Evolutionary conservation across 2,113 vertebrate species (phyloP).

Genomic region (Tupaia chinensis): DNA sequence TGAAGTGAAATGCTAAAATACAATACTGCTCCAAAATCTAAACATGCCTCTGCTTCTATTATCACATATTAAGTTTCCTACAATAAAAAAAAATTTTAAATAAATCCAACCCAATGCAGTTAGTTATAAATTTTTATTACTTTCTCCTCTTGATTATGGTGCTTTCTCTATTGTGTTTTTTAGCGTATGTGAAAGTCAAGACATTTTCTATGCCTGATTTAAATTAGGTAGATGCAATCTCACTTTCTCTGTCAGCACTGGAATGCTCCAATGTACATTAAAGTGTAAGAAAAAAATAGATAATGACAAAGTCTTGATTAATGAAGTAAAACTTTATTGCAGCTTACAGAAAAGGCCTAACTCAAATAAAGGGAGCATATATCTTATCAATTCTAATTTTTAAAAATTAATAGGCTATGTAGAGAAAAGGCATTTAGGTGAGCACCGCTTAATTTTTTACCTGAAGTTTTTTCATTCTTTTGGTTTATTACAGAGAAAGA

Average conservation of each 20-base stretch:
- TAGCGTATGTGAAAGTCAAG: background rate
- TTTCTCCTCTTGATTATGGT: background rate
- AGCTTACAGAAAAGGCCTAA: background rate
- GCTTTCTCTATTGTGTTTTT: background rate
- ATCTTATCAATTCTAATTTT: conserved; percentile 18
- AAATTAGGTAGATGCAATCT: background rate
- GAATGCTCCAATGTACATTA: background rate
- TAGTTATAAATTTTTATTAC: background rate
- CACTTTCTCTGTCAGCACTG: background rate
- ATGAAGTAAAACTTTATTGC: conserved; percentile 15
- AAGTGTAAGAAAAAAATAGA: background rate
- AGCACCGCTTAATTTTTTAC: background rate
- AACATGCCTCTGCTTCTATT: background rate
- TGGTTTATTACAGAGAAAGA: conserved; percentile 11
- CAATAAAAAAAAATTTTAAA: background rate
- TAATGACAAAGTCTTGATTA: conserved; percentile 22
- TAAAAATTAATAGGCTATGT: background rate
- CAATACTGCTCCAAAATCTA: background rate
- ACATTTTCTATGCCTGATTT: background rate
- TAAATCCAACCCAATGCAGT: background rate
- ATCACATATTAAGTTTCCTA: background rate
- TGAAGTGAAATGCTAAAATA: background rate
- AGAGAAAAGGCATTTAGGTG: background rate
- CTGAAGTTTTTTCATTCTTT: background rate
- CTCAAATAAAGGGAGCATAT: background rate